These are phyloP conservation scores for Sylvia borin DNA, from an alignment of 2,797 vertebrate genomes.

Conservation along the genomic window DNA sequence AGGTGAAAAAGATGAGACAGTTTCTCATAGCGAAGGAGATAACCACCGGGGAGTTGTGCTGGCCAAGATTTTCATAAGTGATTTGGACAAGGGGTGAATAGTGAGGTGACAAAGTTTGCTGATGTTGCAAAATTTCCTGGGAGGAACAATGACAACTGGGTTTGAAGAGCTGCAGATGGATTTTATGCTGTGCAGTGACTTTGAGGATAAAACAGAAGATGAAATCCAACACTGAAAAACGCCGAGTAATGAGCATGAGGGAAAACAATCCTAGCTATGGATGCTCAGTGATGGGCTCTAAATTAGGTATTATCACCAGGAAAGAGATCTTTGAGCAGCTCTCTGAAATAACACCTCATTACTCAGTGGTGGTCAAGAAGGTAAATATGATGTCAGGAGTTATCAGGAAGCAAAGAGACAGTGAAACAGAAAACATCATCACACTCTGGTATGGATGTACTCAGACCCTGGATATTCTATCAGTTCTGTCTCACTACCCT, in stretches of 20 bases:
- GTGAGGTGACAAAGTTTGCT: conserved; percentile 10
- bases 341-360: conserved; percentile 37
- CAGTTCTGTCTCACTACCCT: neutral
- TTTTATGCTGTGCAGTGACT: conserved; percentile 8
- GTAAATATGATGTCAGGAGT: conserved; percentile 43
- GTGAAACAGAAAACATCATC: conserved; percentile 1
- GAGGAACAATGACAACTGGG: conserved; percentile 10
- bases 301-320: conserved; percentile 24
- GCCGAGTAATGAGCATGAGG: neutral
- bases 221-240: conserved; percentile 13
- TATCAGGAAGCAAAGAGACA: conserved; percentile 1
- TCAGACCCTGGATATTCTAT: neutral
- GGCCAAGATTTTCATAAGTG: conserved; percentile 11
- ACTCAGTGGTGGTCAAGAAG: conserved; percentile 20
- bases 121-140: neutral
- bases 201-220: conserved; percentile 9
- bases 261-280: neutral
- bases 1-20: neutral
- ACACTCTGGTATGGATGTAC: neutral
- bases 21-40: conserved; percentile 10
- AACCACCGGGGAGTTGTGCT: neutral
- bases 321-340: conserved; percentile 33
- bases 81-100: neutral
- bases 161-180: neutral
- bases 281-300: conserved; percentile 3